Evolutionary conservation across 2,113 vertebrate species (phyloP).

Genomic region (Ageneiosus marmoratus): DNA sequence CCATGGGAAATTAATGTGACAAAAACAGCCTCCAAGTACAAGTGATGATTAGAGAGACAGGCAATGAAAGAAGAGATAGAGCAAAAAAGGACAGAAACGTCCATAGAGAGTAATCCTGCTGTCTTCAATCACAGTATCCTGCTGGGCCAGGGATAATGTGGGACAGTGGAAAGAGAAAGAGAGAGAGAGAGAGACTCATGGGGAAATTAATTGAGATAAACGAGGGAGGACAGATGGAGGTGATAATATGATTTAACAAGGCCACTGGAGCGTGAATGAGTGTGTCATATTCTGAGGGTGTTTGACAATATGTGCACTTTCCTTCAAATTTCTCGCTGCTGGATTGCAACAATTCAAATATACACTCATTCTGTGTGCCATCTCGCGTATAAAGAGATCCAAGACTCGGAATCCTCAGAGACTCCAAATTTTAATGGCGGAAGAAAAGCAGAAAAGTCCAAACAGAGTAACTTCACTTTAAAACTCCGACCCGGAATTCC

Average conservation of each 20-base stretch:
- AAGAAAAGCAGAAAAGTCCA: neutral
- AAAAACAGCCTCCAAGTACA: slow-evolving; percentile 33
- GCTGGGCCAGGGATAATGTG: slow-evolving; percentile 19
- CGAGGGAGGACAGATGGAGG: slow-evolving; percentile 24
- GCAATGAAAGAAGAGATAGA: neutral
- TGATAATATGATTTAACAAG: slow-evolving; percentile 30
- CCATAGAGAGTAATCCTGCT: slow-evolving; percentile 24
- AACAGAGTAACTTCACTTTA: neutral
- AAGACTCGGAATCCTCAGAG: neutral
- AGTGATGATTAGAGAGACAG: slow-evolving; percentile 35
- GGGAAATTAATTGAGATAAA: slow-evolving; percentile 33
- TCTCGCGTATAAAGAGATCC: neutral
- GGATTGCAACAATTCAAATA: neutral
- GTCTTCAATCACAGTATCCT: slow-evolving; percentile 22
- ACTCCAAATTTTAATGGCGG: neutral
- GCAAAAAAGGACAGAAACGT: neutral
- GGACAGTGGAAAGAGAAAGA: slow-evolving; percentile 17
- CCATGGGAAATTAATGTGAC: slow-evolving; percentile 44
- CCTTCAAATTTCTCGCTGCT: neutral
- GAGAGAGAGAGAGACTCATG: neutral
- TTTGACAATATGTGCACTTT: slow-evolving; percentile 12
- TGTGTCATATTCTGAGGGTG: slow-evolving; percentile 18
- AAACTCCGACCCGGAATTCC: neutral
- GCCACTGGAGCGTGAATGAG: slow-evolving; percentile 4
- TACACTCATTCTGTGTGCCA: neutral